These are phyloP conservation scores for Ciona savignyi DNA, from an alignment of 23 tunicate species.

Conservation along the genomic window DNA sequence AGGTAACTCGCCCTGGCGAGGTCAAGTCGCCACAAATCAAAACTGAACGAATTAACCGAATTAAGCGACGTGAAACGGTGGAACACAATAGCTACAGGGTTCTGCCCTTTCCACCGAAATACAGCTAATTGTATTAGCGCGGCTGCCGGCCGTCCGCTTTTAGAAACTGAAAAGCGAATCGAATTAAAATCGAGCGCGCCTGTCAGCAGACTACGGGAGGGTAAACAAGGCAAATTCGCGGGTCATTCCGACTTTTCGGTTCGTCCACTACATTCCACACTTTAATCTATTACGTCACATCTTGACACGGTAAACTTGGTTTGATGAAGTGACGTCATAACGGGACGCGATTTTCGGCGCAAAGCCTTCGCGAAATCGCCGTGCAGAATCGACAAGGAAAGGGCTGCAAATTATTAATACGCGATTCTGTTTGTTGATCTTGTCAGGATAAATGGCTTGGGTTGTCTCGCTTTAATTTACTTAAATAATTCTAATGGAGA, in stretches of 20 bases:
- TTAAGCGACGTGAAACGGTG: too few relatives aligned
- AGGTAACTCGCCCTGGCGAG: too few relatives aligned
- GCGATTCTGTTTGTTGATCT: not conserved
- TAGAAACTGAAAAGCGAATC: not conserved
- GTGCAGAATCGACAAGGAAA: not conserved
- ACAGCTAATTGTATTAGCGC: not conserved
- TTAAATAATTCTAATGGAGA: too few relatives aligned
- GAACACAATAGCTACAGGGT: too few relatives aligned
- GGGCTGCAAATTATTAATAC: not conserved
- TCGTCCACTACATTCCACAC: too few relatives aligned
- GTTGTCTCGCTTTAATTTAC: too few relatives aligned
- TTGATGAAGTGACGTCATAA: not conserved
- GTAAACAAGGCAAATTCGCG: not conserved
- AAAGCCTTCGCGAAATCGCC: not conserved
- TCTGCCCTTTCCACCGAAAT: too few relatives aligned
- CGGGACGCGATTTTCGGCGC: not conserved
- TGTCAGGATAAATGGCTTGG: not conserved
- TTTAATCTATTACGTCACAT: not conserved
- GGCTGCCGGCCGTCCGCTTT: not conserved
- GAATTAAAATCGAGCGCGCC: not conserved
- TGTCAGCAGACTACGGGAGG: not conserved
- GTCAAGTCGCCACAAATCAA: too few relatives aligned
- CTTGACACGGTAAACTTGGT: not conserved
- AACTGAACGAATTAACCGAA: too few relatives aligned
- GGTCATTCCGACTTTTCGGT: not conserved